These are phyloP conservation scores for Conus ventricosus DNA, from an alignment of 1,140 invertebrate genomes.

Conservation along the genomic window DNA sequence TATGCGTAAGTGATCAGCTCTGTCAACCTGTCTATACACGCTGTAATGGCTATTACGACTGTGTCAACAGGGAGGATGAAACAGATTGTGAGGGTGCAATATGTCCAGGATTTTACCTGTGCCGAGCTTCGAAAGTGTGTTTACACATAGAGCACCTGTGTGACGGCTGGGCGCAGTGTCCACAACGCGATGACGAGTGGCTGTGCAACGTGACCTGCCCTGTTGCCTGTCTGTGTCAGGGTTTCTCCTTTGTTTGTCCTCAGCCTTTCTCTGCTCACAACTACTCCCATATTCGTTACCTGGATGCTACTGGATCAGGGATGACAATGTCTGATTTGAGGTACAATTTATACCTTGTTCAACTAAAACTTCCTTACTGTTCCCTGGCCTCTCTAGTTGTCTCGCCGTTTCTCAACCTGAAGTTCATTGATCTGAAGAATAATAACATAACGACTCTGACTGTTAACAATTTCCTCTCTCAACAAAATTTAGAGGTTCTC, in stretches of 20 bases:
- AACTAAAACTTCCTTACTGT: not conserved
- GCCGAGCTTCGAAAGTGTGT: slow-evolving; percentile 20
- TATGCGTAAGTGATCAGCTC: not conserved
- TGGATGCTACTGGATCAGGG: not conserved
- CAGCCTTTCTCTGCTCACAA: not conserved
- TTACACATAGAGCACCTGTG: slow-evolving; percentile 22
- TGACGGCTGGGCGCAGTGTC: slow-evolving; percentile 33
- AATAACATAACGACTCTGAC: slow-evolving; percentile 17
- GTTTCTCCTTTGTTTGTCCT: slow-evolving; percentile 12
- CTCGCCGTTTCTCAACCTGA: not conserved
- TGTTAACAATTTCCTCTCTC: not conserved
- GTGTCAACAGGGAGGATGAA: slow-evolving; percentile 4
- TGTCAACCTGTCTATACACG: slow-evolving; percentile 3
- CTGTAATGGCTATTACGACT: slow-evolving; percentile 29
- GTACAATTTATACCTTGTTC: not conserved
- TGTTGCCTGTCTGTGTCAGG: slow-evolving; percentile 6
- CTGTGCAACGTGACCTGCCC: slow-evolving; percentile 22
- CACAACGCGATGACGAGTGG: slow-evolving; percentile 21
- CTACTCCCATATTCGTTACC: not conserved
- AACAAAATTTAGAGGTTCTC: slow-evolving; percentile 13
- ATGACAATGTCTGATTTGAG: not conserved
- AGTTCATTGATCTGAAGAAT: slow-evolving; percentile 26
- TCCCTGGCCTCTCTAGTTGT: not conserved
- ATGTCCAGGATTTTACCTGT: slow-evolving; percentile 40
- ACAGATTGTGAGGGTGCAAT: not conserved